phyloP scores from a whole-genome alignment of 2,888 invertebrate genomes.

The Hypsopygia costalis region DNA sequence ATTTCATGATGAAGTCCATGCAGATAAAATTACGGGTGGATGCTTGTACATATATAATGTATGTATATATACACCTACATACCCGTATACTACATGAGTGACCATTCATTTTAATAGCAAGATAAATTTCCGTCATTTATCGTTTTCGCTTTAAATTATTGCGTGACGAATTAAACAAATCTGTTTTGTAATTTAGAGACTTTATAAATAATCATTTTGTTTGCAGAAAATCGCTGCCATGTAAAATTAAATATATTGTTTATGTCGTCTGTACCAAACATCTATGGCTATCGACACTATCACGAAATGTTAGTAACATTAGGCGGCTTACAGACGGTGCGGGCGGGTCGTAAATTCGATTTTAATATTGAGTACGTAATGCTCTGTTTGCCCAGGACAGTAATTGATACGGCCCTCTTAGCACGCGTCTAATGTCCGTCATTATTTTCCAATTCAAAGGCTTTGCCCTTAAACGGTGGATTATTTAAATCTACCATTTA shows the following conservation, averaged over 20 bases:
- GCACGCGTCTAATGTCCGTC: conserved; percentile 69
- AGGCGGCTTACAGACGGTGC: conserved; percentile 22
- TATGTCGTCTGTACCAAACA: conserved; percentile 34
- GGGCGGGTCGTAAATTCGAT: conserved; percentile 71
- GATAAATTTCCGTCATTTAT: too few species aligned
- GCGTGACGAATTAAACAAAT: too few species aligned
- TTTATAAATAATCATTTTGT: too few species aligned
- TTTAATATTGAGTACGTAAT: conserved; percentile 76
- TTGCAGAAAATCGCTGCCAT: too few species aligned
- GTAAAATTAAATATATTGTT: conserved; percentile 5
- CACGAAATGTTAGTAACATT: conserved; percentile 13
- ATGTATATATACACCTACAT: too few species aligned
- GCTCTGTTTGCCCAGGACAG: conserved; percentile 63
- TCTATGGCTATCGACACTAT: conserved; percentile 18
- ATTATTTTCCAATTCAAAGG: conserved; percentile 76
- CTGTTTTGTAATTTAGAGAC: too few species aligned
- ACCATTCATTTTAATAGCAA: too few species aligned
- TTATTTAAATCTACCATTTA: conserved; percentile 49
- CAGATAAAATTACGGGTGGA: too few species aligned
- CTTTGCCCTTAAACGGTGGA: conserved; percentile 62
- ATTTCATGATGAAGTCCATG: too few species aligned
- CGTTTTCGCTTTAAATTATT: too few species aligned
- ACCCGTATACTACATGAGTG: too few species aligned
- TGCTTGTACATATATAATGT: too few species aligned
- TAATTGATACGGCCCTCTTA: conserved; percentile 76